These are phyloP conservation scores for Chondrosia reniformis DNA, from an alignment of 37 sponge, comb jelly and placozoan genomes.

Conservation along the genomic window DNA sequence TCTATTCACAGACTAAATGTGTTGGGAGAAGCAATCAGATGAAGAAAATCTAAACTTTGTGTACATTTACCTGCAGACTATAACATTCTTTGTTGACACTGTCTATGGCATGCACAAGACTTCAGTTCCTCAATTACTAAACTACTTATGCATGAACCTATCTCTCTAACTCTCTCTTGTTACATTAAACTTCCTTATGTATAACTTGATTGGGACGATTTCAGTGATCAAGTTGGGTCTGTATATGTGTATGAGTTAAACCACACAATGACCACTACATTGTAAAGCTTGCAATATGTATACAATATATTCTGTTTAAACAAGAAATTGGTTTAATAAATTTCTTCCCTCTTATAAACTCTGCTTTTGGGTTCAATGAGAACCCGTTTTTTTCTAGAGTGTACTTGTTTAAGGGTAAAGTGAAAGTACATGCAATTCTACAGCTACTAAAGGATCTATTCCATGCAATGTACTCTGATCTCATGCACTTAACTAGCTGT, in stretches of 20 bases:
- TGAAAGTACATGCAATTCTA: no score
- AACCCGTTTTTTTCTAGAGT: no score
- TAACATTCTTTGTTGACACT: not conserved
- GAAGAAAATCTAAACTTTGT: not conserved
- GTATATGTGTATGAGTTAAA: not conserved
- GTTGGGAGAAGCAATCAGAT: slow-evolving; percentile 12
- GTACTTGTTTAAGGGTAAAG: no score
- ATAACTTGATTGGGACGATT: not conserved
- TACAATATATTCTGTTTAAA: no score
- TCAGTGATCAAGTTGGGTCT: not conserved
- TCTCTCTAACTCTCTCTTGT: not conserved
- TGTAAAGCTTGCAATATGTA: no score
- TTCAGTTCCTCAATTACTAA: no score
- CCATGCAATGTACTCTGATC: no score
- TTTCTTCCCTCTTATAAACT: no score
- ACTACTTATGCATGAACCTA: not conserved
- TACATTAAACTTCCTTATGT: not conserved
- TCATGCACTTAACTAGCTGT: no score
- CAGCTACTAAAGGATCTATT: no score
- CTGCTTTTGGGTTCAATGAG: no score
- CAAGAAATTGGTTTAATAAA: not conserved
- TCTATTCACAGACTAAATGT: slow-evolving; percentile 46
- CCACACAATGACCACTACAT: no score
- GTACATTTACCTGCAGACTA: not conserved
- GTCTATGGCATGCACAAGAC: not conserved